Percentiles rank a stretch among this genome's conserved stretches.
Evolutionary conservation across 2,797 vertebrate species (phyloP).

Genomic region (Mormyrops attenuatus): DNA sequence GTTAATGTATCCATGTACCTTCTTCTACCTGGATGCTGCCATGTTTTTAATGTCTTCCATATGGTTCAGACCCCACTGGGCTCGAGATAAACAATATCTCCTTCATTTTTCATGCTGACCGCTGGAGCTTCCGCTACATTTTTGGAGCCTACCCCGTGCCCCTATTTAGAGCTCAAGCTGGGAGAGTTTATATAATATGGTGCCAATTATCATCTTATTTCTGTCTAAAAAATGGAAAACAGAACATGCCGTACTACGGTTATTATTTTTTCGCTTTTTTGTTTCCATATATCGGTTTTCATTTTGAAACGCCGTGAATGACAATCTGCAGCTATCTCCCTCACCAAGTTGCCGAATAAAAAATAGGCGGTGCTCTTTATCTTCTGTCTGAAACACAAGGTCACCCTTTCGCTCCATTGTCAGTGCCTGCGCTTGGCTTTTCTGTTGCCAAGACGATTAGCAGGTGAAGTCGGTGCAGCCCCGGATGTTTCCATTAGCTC

Average conservation of each 20-base stretch:
- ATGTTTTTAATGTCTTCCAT: conserved; percentile 3
- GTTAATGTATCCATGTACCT: not conserved
- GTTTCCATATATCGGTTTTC: not conserved
- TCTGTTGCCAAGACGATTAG: not conserved
- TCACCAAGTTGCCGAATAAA: not conserved
- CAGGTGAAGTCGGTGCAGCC: not conserved
- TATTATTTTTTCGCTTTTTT: not conserved
- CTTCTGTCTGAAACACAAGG: not conserved
- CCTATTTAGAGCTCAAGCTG: not conserved
- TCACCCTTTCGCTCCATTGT: not conserved
- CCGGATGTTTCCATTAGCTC: too few species aligned
- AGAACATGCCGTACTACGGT: not conserved
- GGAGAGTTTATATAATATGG: not conserved
- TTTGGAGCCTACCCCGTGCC: not conserved
- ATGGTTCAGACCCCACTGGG: not conserved
- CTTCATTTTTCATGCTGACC: not conserved
- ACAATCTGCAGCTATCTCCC: not conserved
- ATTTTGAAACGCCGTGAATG: not conserved
- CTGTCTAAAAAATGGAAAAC: not conserved
- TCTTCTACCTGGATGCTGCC: not conserved
- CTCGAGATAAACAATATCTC: not conserved
- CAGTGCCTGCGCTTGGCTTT: not conserved
- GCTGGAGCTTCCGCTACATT: not conserved
- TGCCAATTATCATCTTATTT: not conserved
- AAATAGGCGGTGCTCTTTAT: not conserved